Evolutionary conservation across 2,888 invertebrate genomes (phyloP), one percentile per base, ranked within the genome.

Genomic region (Mimumesa dahlbomi): DNA sequence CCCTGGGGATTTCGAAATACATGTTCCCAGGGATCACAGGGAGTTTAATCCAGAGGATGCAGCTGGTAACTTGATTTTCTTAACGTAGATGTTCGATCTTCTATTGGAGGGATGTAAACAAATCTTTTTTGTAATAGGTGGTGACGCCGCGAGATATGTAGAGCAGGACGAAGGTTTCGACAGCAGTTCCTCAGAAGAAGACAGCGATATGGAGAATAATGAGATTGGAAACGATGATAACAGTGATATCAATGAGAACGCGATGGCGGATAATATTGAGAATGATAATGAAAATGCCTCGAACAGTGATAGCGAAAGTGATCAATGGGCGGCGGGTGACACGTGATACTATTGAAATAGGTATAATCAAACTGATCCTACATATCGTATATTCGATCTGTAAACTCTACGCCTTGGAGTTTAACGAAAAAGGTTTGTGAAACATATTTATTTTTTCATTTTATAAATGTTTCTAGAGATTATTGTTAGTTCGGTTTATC

Each of bases 141-240:
- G 62, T n/a, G 48, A 67, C 19, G 69, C 43, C 19, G 69, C 43
- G 7, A 31, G 36, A 4, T 66, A 50, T 5, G 49, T 57, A 11
- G 75, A 75, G 18, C 73, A 19, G 1, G 82, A 79, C 16, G 84
- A 82, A 48, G 77, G 72, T 22, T 68, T 67, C 31, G 77, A 84
- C 29, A 79, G 82, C 29, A 82, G 68, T 57, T 83, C 82, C 2
- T 77, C 81, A 2, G 82, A 82, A 1, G 74, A 75, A 19, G 77
- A 79, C 16, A 77, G 56, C 14, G 77, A 81, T 18, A 29, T 66
- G 31, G 74, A 72, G 14, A 48, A 65, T 18, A 63, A 75, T 21
- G 66, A 71, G 48, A 53, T 54, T 43, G 62, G 45, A 6, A 68
- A 75, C 19, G 68, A 80, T 25, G 66, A 71, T 21, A 65, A 66